Evolutionary conservation across 2,888 invertebrate species (phyloP).

Genomic region (Aspidiotus rigidus): DNA sequence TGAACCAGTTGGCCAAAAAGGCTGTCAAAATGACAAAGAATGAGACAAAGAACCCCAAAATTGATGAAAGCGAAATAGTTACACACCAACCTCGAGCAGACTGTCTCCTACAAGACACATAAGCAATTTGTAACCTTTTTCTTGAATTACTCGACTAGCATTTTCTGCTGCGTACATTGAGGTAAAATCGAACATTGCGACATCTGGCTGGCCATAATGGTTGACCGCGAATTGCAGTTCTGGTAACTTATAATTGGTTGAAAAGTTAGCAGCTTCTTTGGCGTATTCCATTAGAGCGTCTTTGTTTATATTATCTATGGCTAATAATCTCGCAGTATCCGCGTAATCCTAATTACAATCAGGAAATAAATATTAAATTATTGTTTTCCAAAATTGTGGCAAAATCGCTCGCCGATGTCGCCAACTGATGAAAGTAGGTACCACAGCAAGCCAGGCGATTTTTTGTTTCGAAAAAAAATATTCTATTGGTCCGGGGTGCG

Average conservation of each 20-base stretch:
- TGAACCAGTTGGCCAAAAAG: slow-evolving; percentile 98
- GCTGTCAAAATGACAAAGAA: slow-evolving; percentile 47
- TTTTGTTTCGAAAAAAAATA: no score
- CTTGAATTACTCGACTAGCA: slow-evolving; percentile 72
- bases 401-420: no score
- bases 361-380: no score
- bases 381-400: no score
- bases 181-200: slow-evolving; percentile 98
- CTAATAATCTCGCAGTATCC: slow-evolving; percentile 79
- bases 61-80: background rate
- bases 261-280: slow-evolving; percentile 87
- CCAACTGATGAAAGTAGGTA: no score
- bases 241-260: slow-evolving; percentile 77
- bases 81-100: slow-evolving; percentile 63
- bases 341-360: slow-evolving; percentile 60
- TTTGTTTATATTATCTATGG: slow-evolving; percentile 82
- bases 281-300: slow-evolving; percentile 83
- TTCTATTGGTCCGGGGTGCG: no score
- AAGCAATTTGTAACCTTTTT: slow-evolving; percentile 66
- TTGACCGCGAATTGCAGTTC: slow-evolving; percentile 91
- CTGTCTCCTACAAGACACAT: slow-evolving; percentile 93
- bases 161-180: slow-evolving; percentile 97
- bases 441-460: no score
- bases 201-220: slow-evolving; percentile 94
- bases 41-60: background rate